Evolutionary conservation across 2,797 vertebrate genomes (phyloP).

Genomic region (Cetoscarus ocellatus): DNA sequence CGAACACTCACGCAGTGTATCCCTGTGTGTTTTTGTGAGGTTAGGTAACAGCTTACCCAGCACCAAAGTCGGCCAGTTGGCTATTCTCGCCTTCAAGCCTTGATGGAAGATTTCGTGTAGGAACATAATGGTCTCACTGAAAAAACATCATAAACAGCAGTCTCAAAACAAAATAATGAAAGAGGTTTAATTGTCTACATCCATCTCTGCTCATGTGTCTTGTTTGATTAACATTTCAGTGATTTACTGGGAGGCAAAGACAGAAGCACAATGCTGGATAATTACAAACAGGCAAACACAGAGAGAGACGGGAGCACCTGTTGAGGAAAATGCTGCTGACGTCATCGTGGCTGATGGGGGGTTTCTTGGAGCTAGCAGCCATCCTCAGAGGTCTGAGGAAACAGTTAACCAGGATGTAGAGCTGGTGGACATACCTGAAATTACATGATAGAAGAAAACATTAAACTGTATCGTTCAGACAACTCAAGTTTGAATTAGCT

Average conservation of each 20-base stretch:
- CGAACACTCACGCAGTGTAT: constrained; percentile 32
- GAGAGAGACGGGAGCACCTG: constrained; percentile 83
- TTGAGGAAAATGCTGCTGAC: constrained; percentile 99
- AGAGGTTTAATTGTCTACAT: constrained; percentile 1
- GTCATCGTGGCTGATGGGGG: constrained; percentile 95
- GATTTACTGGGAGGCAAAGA: background rate
- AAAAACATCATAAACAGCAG: constrained; percentile 44
- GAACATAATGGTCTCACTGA: constrained; percentile 99
- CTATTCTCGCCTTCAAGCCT: constrained; percentile 97
- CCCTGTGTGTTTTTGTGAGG: constrained; percentile 16
- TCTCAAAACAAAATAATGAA: constrained; percentile 22
- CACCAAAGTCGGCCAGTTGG: constrained; percentile 98
- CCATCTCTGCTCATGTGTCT: background rate
- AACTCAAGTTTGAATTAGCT: too few relatives aligned
- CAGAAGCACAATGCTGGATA: background rate
- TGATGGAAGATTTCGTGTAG: constrained; percentile 99
- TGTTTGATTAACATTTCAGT: constrained; percentile 3
- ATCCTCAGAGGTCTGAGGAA: constrained; percentile 96
- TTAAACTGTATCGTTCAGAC: background rate
- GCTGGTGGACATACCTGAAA: constrained; percentile 92
- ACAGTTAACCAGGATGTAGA: constrained; percentile 95
- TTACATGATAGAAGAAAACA: constrained; percentile 16
- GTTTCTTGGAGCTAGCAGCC: constrained; percentile 99
- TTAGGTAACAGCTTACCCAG: constrained; percentile 88
- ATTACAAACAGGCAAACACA: background rate